Evolutionary conservation across 2,888 invertebrate genomes (phyloP).

Genomic region (Pristionchus japonicus): DNA sequence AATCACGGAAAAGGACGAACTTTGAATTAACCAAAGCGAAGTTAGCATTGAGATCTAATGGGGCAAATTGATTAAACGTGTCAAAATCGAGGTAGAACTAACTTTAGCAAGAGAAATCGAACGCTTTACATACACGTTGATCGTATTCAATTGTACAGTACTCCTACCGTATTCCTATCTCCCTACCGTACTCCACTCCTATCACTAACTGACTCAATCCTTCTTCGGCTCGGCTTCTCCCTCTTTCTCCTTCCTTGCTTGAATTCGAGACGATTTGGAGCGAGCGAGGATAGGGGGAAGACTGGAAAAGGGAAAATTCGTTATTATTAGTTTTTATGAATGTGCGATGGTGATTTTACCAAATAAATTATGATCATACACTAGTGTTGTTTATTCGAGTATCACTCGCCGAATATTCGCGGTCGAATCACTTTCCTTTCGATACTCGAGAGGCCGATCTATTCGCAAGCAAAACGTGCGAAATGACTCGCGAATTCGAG

Average conservation of each 20-base stretch:
- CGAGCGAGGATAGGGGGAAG: background rate
- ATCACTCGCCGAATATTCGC: too few species aligned
- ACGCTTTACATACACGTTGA: background rate
- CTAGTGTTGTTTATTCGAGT: too few species aligned
- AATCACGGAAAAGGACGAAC: background rate
- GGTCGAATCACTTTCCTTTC: too few species aligned
- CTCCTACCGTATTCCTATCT: background rate
- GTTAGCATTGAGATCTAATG: background rate
- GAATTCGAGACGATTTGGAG: slow-evolving; percentile 1
- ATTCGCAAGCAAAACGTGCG: too few species aligned
- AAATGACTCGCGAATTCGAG: too few species aligned
- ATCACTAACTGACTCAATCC: background rate
- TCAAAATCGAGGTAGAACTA: background rate
- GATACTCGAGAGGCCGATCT: too few species aligned
- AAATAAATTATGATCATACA: too few species aligned
- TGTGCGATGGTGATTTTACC: too few species aligned
- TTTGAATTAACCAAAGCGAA: background rate
- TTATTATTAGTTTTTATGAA: too few species aligned
- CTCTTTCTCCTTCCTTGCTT: slow-evolving; percentile 22
- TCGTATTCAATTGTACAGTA: background rate
- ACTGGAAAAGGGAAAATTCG: background rate
- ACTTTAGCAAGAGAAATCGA: background rate
- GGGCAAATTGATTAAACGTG: background rate
- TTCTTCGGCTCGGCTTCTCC: background rate
- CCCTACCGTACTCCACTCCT: background rate